Evolutionary conservation across 2,113 vertebrate species (phyloP), one percentile per base, ranked within the genome.

Genomic region (Atlantisia rogersi): DNA sequence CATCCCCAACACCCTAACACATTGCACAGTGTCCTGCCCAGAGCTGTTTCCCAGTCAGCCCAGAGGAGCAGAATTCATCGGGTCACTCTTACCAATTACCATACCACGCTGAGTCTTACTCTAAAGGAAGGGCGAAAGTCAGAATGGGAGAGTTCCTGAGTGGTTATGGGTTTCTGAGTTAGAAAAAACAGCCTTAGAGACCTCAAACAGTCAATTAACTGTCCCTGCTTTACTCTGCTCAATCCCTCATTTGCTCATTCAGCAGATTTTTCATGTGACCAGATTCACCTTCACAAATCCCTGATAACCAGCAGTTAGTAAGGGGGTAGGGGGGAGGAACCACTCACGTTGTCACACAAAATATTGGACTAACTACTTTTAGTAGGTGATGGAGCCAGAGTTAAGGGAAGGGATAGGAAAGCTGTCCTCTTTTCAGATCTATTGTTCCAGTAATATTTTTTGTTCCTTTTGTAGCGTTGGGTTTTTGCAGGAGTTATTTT

Each of bases 261-360:
- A 84, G 83, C 44, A 8, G 88, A 50, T 83, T 94, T 92, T 95
- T 88, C 85, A 81, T 11, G 39, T 29, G 68, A 93, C 64, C 73
- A 60, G 39, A 70, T 67, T 86, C n/a, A 86, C 42, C 58, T 82
- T 63, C 81, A 78, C 15, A 91, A 88, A 59, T 46, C 42, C 24
- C 32, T 69, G 13, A 74, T 55, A 75, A 77, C 22, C 46, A 86
- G 68, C 9, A 81, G 8, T 74, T 63, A 93, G 26, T 58, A 85
- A 82, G 9, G 15, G 19, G 6, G 12, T 31, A 82, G 24, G 40
- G 19, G 7, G 35, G 81, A 55, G 15, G 20, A 35, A 71, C 53
- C 0, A 0, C 6, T 55, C 65, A 62, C 40, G 18, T 65, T 67
- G 25, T 77, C 52, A 75, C 10, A 62, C 15, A 91, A 81, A 55